Base-by-base conservation (phyloP, 1,140 invertebrate genomes). In the Colletes latitarsis region DNA sequence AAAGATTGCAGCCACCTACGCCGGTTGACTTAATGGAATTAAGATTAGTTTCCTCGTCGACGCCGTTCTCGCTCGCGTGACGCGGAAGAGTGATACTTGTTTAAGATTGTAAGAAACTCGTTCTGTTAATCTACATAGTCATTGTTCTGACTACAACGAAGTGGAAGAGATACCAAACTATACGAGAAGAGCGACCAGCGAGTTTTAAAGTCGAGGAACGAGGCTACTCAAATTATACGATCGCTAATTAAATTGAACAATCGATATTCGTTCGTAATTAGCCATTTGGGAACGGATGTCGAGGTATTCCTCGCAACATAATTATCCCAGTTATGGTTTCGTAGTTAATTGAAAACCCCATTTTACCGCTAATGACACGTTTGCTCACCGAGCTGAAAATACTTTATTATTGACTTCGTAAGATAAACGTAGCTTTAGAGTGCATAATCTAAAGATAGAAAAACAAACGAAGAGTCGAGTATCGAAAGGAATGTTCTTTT, bases 21-120 rank as follows among this genome's bases (percentile, higher is more conserved):
- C 39, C 21, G 9, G 10, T 5, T 4, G 53, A n/a, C 53, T 77
- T 62, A 63, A 71, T 77, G 67, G 67, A 63, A 77, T 71, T 77
- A 43, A 53, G 76, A 62, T 70, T 70, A 62, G 30, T 19, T 55
- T 43, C 19, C 4, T 49, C 19, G 46, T 53, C 10, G 66, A 4
- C 53, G 41, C 14, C 10, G 46, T 57, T 57, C 9, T 41, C 15
- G 8, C 60, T 30, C 14, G 63, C 62, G 62, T 57, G 52, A 30
- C 53, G n/a, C 6, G 17, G 53, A 43, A 62, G 4, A n/a, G 2
- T 8, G 49, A 67, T 46, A 46, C 52, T n/a, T 53, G 62, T 55
- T 30, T 41, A 4, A 60, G 55, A 77, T 57, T 77, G 57, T n/a
- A 17, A 2, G 43, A 10, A 49, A 46, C 17, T 66, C 21, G 41